A percentile compares a stretch with the other conserved stretches of the same genome.
Conservation (phyloP, 2,888 invertebrate species). For the Pterobdella sp. region DNA sequence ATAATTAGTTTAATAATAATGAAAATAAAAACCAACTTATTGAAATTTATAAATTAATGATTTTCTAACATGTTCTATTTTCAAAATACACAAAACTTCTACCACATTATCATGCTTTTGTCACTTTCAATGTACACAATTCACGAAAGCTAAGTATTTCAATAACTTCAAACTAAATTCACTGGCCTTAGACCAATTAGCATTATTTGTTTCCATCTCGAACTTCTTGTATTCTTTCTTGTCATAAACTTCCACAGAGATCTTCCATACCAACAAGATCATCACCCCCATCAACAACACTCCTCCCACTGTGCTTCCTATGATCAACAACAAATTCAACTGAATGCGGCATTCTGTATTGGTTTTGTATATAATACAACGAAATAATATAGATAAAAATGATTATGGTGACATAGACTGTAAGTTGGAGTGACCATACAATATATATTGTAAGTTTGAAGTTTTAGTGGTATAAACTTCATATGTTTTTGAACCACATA, state of each 20-base stretch:
- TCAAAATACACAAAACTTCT: background rate
- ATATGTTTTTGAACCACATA: no score
- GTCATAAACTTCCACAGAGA: conserved; percentile 27
- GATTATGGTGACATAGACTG: no score
- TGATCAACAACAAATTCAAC: conserved; percentile 19
- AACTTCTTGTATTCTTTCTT: conserved; percentile 25
- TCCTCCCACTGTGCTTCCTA: conserved; percentile 13
- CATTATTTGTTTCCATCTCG: conserved; percentile 19
- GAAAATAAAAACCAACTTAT: no score
- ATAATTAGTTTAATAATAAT: no score
- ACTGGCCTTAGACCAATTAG: conserved; percentile 21
- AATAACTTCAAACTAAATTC: no score
- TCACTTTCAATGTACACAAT: no score
- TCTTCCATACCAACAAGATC: conserved; percentile 26
- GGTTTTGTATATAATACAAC: background rate
- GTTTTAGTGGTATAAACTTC: no score
- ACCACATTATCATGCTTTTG: no score
- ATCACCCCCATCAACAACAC: conserved; percentile 17
- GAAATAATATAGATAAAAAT: background rate
- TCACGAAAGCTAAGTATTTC: no score
- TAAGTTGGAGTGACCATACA: no score
- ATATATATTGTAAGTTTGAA: no score
- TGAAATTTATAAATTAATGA: background rate
- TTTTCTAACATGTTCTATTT: background rate
- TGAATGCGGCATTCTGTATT: conserved; percentile 6